These are phyloP conservation scores for Dichetophora obliterata DNA, from an alignment of 2,888 invertebrate genomes.

Conservation along the genomic window DNA sequence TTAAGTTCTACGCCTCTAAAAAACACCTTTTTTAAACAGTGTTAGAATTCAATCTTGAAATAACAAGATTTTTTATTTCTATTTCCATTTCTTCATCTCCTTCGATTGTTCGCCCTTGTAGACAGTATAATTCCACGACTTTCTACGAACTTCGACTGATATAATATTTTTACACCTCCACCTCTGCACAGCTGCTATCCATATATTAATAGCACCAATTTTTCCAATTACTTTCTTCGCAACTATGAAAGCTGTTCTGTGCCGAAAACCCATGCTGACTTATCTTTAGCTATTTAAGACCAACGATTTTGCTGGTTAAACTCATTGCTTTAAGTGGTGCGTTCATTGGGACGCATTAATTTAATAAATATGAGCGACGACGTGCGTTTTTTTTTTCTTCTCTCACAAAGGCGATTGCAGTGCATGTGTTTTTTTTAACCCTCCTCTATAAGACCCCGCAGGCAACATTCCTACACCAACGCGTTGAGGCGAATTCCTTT, in stretches of 20 bases:
- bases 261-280: conserved; percentile 11
- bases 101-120: too few species aligned
- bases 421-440: neutral
- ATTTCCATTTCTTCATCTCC: too few species aligned
- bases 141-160: neutral
- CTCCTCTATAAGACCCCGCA: neutral
- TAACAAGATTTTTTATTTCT: too few species aligned
- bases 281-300: conserved; percentile 18
- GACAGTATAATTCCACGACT: too few species aligned
- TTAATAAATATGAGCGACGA: conserved; percentile 37
- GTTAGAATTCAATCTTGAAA: too few species aligned
- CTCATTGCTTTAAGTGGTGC: conserved; percentile 44
- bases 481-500: neutral
- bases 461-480: conserved; percentile 29
- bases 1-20: too few species aligned
- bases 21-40: too few species aligned
- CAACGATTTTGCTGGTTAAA: neutral
- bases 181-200: neutral
- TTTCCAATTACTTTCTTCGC: conserved; percentile 38
- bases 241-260: neutral
- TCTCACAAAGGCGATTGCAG: conserved; percentile 24
- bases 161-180: neutral
- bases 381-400: conserved; percentile 36
- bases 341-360: conserved; percentile 41
- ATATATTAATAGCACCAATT: conserved; percentile 39